Evolutionary conservation across 2,888 invertebrate species (phyloP).

Genomic region (Pyrgus malvae): DNA sequence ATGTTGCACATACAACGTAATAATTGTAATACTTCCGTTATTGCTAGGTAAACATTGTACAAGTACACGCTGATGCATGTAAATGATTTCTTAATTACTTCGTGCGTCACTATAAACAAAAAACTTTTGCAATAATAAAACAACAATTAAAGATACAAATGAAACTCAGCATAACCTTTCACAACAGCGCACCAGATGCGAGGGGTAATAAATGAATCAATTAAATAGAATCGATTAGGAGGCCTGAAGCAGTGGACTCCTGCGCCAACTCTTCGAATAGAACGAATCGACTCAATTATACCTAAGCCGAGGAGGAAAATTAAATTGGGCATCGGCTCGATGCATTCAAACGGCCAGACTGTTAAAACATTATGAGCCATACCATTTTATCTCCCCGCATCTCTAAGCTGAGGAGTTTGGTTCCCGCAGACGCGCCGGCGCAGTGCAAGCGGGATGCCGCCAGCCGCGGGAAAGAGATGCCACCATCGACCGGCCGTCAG

Average conservation of each 20-base stretch:
- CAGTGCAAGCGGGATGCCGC: conserved; percentile 60
- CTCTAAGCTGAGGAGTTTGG: conserved; percentile 58
- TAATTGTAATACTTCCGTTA: background rate
- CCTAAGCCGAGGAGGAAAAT: conserved; percentile 68
- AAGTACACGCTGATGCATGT: background rate
- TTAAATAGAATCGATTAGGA: conserved; percentile 66
- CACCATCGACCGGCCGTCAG: conserved; percentile 64
- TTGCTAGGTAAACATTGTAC: background rate
- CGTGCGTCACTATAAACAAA: background rate
- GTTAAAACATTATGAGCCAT: conserved; percentile 79
- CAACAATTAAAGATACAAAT: too few species aligned
- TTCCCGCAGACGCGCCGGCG: conserved; percentile 73
- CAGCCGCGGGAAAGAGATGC: conserved; percentile 47
- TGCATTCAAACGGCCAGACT: conserved; percentile 62
- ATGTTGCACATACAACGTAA: too few species aligned
- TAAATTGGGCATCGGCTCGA: conserved; percentile 65
- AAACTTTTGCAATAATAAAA: too few species aligned
- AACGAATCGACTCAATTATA: conserved; percentile 78
- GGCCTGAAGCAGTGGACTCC: conserved; percentile 53
- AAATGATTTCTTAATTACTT: background rate
- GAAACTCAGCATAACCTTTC: too few species aligned
- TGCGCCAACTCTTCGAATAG: conserved; percentile 53
- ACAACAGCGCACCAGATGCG: conserved; percentile 35
- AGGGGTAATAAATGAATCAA: conserved; percentile 59
- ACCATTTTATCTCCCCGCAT: conserved; percentile 75